A percentile compares a stretch with the other conserved stretches of the same genome.
These are phyloP conservation scores for Tipula helvola DNA, from an alignment of 2,888 invertebrate species.

Conservation along the genomic window DNA sequence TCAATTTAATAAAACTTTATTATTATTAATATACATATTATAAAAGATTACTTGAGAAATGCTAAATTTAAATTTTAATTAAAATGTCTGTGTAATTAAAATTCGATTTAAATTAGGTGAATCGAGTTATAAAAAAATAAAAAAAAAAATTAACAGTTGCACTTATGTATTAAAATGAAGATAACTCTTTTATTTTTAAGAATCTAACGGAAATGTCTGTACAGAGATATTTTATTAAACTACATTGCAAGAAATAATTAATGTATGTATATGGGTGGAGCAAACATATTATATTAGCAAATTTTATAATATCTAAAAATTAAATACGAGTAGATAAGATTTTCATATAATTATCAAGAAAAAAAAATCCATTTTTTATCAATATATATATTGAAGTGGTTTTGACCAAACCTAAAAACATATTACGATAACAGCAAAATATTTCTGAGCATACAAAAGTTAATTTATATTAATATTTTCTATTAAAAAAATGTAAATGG, in stretches of 20 bases:
- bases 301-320: too few species aligned
- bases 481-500: too few species aligned
- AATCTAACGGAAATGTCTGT: not conserved
- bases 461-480: too few species aligned
- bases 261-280: too few species aligned
- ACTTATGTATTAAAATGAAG: not conserved
- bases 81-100: not conserved
- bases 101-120: not conserved
- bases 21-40: not conserved
- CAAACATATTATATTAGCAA: too few species aligned
- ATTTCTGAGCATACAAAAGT: too few species aligned
- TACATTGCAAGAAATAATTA: not conserved
- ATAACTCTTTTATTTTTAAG: not conserved
- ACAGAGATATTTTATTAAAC: not conserved
- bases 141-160: not conserved
- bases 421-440: too few species aligned
- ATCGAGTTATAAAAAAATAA: not conserved
- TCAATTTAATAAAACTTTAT: not conserved
- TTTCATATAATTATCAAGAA: too few species aligned
- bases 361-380: too few species aligned
- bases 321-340: too few species aligned
- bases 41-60: not conserved
- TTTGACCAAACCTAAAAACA: too few species aligned
- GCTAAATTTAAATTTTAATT: not conserved
- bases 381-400: too few species aligned